These are phyloP conservation scores for Latrodectus elegans DNA, from an alignment of 2,888 invertebrate species.

Conservation along the genomic window DNA sequence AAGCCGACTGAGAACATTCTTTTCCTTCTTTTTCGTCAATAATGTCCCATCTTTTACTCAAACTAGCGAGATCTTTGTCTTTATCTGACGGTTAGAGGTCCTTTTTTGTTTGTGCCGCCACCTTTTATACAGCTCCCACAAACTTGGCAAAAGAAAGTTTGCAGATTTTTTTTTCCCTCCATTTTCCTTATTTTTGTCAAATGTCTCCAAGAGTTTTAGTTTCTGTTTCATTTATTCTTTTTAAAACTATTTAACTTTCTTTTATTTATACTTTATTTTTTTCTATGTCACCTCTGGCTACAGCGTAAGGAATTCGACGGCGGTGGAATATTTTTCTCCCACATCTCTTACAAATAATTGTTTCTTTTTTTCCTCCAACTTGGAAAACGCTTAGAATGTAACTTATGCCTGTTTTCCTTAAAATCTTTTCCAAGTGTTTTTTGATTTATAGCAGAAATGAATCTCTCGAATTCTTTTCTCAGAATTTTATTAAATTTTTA, in stretches of 20 bases:
- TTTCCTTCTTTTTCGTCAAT: slow-evolving; percentile 5
- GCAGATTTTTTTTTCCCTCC: not conserved
- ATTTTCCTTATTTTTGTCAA: not conserved
- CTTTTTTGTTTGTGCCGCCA: slow-evolving; percentile 12
- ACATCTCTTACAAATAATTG: not conserved
- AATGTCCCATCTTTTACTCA: slow-evolving; percentile 25
- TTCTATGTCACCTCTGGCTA: not conserved
- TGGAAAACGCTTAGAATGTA: too few relatives aligned
- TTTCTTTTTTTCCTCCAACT: not conserved
- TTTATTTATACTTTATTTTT: not conserved
- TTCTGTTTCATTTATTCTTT: slow-evolving; percentile 2
- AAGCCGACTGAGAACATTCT: not conserved
- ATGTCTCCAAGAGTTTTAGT: slow-evolving; percentile 2
- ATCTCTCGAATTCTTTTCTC: too few relatives aligned
- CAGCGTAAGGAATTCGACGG: not conserved
- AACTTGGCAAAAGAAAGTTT: not conserved
- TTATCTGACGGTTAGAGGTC: slow-evolving; percentile 40
- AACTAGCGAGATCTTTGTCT: slow-evolving; percentile 54
- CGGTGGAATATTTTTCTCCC: not conserved
- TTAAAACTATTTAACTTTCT: not conserved
- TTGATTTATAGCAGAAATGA: too few relatives aligned
- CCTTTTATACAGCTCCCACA: not conserved
- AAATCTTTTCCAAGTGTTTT: too few relatives aligned
- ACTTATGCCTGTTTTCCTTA: too few relatives aligned
- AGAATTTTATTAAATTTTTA: too few relatives aligned